Evolutionary conservation across 2,888 invertebrate species (phyloP).

Genomic region (Keiferia lycopersicella): DNA sequence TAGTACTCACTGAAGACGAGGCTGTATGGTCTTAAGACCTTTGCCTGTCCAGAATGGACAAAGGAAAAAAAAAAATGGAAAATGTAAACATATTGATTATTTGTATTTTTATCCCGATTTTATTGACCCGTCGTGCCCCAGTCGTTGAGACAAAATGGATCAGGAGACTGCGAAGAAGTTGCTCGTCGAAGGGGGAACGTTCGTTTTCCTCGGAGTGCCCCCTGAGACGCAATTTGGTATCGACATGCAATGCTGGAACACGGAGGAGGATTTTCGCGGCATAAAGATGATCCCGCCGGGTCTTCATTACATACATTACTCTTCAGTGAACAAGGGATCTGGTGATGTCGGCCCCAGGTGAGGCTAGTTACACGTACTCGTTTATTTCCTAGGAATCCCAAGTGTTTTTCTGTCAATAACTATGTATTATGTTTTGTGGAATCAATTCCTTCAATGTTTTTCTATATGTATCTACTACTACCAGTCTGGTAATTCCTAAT

Average conservation of each 20-base stretch:
- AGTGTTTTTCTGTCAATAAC: no score
- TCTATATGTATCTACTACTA: no score
- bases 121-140: constrained; percentile 41
- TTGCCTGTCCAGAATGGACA: no score
- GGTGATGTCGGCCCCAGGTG: constrained; percentile 86
- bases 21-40: no score
- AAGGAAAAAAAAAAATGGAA: no score
- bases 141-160: constrained; percentile 80
- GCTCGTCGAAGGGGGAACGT: constrained; percentile 89
- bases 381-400: no score
- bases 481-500: no score
- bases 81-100: constrained; percentile 57
- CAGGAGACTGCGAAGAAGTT: constrained; percentile 88
- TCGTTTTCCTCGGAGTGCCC: constrained; percentile 93
- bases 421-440: no score
- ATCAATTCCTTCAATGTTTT: no score
- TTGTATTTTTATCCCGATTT: constrained; percentile 47
- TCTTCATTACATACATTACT: constrained; percentile 95
- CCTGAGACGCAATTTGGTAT: constrained; percentile 97
- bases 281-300: constrained; percentile 99
- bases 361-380: constrained; percentile 26
- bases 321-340: constrained; percentile 82
- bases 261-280: constrained; percentile 95
- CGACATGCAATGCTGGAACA: constrained; percentile 90
- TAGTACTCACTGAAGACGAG: no score